Base-by-base conservation (phyloP, 2,888 invertebrate species). In the Hypselothyrea guttata region DNA sequence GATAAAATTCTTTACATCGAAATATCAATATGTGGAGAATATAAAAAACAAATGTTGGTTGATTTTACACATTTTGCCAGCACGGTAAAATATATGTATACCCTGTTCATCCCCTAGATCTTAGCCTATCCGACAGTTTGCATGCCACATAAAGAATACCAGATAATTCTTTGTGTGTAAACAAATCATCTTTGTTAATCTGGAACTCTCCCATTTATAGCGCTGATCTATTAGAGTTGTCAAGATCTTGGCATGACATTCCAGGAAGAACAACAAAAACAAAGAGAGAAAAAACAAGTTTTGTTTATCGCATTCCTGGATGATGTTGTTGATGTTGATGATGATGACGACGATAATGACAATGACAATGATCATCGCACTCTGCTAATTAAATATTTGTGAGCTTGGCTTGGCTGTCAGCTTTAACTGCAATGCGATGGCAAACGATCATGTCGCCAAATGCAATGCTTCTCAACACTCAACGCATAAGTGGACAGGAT, bases 381-480 rank as follows among this genome's bases (percentile, higher is more conserved):
- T 48, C 41, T 62, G 30, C 41, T 56, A 52, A 63, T 63, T 68
- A 58, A 40, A 41, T 53, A 63, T 63, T 70, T 54, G 22, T 22
- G 22, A 12, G 40, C 28, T 28, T 27, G 45, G 27, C 48, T 31
- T 9, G 22, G 11, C 48, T 48, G 47, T 49, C 51, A 45, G 47
- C 47, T 58, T 54, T 37, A 8, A 54, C 46, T 12, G 40, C 37
- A 18, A 18, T 41, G 34, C 45, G 28, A 62, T 58, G 58, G 58
- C 54, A 30, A 35, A 22, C 42, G 54, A 56, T 71, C 22, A 67
- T 60, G 63, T 75, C 67, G 72, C 38, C 73, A 58, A 41, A 37
- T 16, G 9, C 16, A 62, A 59, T 40, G 46, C 42, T 75, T 67
- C 63, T 71, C 59, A 75, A 49, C 75, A 68, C 73, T 61, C 45